A percentile compares a stretch with the other conserved stretches of the same genome.
phyloP scores from a whole-genome alignment of 2,888 invertebrate species.

The Polyommatus icarus region DNA sequence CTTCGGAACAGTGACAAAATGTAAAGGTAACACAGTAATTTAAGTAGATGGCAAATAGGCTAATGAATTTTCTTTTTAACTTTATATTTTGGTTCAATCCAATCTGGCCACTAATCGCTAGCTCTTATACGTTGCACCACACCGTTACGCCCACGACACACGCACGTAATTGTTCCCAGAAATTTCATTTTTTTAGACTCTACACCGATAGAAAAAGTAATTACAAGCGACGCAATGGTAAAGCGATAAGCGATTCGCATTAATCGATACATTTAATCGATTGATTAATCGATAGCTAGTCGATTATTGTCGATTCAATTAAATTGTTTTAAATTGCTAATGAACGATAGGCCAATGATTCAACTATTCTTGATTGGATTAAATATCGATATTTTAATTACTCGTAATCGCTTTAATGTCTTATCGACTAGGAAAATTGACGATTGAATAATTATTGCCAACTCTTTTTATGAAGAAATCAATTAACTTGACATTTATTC shows the following conservation, averaged over 20 bases:
- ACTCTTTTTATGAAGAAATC: not conserved
- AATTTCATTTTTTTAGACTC: constrained; percentile 63
- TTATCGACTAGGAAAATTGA: not conserved
- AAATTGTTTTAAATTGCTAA: constrained; percentile 44
- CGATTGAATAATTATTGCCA: not conserved
- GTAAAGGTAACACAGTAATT: no score
- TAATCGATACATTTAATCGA: constrained; percentile 38
- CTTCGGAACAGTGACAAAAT: no score
- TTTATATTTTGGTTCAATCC: no score
- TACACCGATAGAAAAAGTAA: constrained; percentile 58
- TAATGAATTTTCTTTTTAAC: no score
- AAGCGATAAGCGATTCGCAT: constrained; percentile 42
- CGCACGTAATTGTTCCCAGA: constrained; percentile 69
- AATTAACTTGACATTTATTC: not conserved
- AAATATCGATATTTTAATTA: constrained; percentile 34
- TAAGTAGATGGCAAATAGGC: no score
- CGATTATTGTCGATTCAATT: constrained; percentile 47
- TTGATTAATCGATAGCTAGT: constrained; percentile 43
- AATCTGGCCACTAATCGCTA: constrained; percentile 1
- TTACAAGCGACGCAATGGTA: constrained; percentile 47
- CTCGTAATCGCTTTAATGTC: constrained; percentile 15
- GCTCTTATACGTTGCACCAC: constrained; percentile 44
- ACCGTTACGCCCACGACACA: constrained; percentile 59
- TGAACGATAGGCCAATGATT: constrained; percentile 45
- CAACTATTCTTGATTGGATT: constrained; percentile 42